Conservation (phyloP, 2,888 invertebrate species). For the Caenorhabditis imperialis region DNA sequence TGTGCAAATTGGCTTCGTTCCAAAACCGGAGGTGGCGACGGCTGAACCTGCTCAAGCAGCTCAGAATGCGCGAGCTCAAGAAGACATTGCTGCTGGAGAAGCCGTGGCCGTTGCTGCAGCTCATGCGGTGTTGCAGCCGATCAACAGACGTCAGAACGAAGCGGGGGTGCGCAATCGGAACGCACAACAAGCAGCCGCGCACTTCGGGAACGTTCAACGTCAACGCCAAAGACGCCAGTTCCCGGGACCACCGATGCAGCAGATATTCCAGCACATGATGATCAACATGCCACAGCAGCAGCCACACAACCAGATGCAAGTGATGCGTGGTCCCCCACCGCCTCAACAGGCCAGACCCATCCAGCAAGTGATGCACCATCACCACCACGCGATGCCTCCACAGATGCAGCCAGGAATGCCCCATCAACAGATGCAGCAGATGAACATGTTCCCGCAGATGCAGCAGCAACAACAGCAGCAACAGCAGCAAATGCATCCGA, state of each 20-base stretch:
- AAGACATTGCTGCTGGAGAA: neutral
- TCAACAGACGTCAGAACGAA: neutral
- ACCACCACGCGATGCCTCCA: too few relatives aligned
- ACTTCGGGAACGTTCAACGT: slow-evolving; percentile 16
- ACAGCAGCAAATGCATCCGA: neutral
- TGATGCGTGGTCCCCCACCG: too few relatives aligned
- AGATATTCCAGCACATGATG: neutral
- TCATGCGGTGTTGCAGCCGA: too few relatives aligned
- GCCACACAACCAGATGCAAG: neutral
- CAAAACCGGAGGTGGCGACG: too few relatives aligned
- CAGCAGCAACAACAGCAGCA: slow-evolving; percentile 5
- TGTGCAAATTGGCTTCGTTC: too few relatives aligned
- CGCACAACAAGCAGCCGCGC: neutral
- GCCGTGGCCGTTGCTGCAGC: neutral
- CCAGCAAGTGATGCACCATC: too few relatives aligned
- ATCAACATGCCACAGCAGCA: slow-evolving; percentile 3
- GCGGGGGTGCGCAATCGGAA: neutral
- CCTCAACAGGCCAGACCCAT: too few relatives aligned
- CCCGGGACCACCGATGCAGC: neutral
- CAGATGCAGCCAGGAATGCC: neutral
- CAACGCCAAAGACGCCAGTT: neutral
- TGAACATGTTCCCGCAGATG: too few relatives aligned
- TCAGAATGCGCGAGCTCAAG: neutral
- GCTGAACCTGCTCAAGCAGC: too few relatives aligned
- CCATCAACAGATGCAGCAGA: neutral